These are phyloP conservation scores for Oophaga pumilio DNA, from an alignment of 2,113 vertebrate species.

Conservation along the genomic window DNA sequence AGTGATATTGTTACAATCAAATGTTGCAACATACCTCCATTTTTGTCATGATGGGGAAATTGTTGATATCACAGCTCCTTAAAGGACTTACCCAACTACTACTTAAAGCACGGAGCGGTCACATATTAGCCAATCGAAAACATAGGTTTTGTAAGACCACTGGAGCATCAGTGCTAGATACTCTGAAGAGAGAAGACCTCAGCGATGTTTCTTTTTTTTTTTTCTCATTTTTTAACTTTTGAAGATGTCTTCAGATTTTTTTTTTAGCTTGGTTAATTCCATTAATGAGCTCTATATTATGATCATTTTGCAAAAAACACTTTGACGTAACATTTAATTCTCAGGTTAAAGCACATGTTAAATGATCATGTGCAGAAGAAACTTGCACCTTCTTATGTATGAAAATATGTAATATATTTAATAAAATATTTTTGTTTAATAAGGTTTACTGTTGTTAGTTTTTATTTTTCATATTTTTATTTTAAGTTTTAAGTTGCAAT, in stretches of 20 bases:
- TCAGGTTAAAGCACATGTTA: constrained; percentile 1
- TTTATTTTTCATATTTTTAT: background rate
- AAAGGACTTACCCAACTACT: too few relatives aligned
- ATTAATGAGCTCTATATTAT: background rate
- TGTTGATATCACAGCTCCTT: background rate
- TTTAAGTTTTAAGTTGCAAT: background rate
- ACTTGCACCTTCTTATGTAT: constrained; percentile 30
- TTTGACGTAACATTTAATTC: background rate
- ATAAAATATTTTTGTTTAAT: constrained; percentile 32
- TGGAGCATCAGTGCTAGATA: too few relatives aligned
- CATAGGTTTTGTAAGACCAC: too few relatives aligned
- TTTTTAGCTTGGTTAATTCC: too few relatives aligned
- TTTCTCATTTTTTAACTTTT: too few relatives aligned
- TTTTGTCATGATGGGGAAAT: background rate
- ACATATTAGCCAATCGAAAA: too few relatives aligned
- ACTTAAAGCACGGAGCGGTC: too few relatives aligned
- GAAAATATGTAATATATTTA: constrained; percentile 24
- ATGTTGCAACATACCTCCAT: constrained; percentile 24
- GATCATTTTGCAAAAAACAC: background rate
- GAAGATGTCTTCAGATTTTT: too few relatives aligned
- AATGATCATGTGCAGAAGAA: background rate
- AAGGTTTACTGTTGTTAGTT: background rate
- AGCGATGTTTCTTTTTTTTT: too few relatives aligned
- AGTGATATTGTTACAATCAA: too few relatives aligned
- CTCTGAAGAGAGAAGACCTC: too few relatives aligned